These are phyloP conservation scores for Trachythela sp. DNA, from an alignment of 64 coral and sea anemone species.

Conservation along the genomic window DNA sequence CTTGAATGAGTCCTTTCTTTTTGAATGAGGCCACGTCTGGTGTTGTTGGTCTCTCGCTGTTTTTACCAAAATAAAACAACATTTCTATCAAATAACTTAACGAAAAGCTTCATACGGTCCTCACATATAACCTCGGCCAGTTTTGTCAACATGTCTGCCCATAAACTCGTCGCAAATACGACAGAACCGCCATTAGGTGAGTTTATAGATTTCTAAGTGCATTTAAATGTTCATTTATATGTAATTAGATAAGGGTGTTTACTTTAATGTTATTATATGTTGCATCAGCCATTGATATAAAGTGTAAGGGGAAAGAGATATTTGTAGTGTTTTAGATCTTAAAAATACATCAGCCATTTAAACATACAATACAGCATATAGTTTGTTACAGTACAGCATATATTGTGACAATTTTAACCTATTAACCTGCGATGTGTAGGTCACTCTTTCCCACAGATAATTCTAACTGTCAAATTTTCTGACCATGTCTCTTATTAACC, in stretches of 20 bases:
- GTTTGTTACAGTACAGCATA: no score
- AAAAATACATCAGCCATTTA: no score
- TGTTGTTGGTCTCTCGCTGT: background rate
- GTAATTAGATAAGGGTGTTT: background rate
- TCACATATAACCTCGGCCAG: background rate
- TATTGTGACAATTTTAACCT: no score
- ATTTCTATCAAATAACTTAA: background rate
- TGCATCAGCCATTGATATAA: background rate
- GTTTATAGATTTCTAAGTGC: background rate
- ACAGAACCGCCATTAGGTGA: background rate
- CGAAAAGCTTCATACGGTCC: background rate
- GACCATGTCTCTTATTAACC: no score
- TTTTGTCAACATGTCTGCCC: background rate
- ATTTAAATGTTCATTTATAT: background rate
- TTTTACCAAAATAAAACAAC: background rate
- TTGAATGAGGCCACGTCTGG: constrained; percentile 4
- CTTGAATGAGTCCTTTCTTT: background rate
- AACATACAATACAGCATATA: background rate
- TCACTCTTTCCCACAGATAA: no score
- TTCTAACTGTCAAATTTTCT: no score
- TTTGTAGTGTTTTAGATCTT: no score
- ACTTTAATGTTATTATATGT: background rate
- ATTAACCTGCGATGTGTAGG: no score
- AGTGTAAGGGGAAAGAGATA: no score
- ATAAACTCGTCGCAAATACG: background rate